phyloP scores from a whole-genome alignment of 2,888 invertebrate species.

The Hedya salicella region DNA sequence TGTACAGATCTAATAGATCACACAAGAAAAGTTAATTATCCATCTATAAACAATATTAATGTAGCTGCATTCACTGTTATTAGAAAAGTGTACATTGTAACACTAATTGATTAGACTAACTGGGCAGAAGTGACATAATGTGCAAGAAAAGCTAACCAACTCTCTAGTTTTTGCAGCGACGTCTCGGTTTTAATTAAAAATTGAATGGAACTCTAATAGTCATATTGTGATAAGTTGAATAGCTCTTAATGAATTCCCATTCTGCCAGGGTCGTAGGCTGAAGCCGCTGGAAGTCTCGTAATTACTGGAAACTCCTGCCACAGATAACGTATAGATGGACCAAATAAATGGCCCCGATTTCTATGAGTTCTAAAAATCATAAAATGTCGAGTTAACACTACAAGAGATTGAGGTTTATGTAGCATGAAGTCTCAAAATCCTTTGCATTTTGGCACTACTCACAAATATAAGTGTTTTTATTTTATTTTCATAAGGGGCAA shows the following conservation, averaged over 20 bases:
- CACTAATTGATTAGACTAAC: neutral
- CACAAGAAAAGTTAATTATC: no score
- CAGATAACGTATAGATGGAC: conserved; percentile 34
- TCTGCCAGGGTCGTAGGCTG: conserved; percentile 72
- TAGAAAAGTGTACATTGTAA: neutral
- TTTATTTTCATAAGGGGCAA: no score
- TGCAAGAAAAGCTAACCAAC: conserved; percentile 22
- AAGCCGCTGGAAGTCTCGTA: conserved; percentile 67
- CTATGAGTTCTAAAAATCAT: neutral
- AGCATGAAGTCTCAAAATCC: no score
- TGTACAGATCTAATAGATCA: no score
- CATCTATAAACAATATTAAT: no score
- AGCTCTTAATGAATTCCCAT: conserved; percentile 80
- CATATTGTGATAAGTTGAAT: conserved; percentile 81
- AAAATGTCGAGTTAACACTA: neutral
- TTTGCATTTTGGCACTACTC: no score
- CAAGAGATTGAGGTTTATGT: no score
- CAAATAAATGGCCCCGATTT: neutral
- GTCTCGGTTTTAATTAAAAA: conserved; percentile 72
- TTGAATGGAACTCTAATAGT: conserved; percentile 73
- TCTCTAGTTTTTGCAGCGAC: conserved; percentile 45
- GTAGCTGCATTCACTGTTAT: neutral
- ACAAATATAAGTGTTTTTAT: no score
- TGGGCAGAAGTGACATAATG: neutral
- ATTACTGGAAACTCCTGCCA: conserved; percentile 71